Percentiles rank a stretch among this genome's conserved stretches.
phyloP scores from a whole-genome alignment of 2,888 invertebrate species.

The Tiliacea aurago region DNA sequence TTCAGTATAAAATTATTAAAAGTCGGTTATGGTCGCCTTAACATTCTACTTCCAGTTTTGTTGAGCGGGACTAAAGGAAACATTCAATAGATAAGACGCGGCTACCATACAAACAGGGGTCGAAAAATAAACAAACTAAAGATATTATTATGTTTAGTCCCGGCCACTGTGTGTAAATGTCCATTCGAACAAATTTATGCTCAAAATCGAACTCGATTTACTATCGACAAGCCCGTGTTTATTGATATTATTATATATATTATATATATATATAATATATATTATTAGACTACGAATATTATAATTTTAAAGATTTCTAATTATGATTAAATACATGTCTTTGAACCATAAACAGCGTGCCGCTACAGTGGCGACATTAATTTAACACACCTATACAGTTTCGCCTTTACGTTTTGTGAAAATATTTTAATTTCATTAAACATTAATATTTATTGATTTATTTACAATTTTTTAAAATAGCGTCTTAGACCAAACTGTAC shows the following conservation, averaged over 20 bases:
- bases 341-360: neutral
- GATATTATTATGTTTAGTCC: slow-evolving; percentile 22
- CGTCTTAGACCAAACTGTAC: no score
- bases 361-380: no score
- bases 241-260: no score
- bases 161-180: slow-evolving; percentile 7
- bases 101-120: slow-evolving; percentile 54
- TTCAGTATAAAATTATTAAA: no score
- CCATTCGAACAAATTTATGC: slow-evolving; percentile 32
- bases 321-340: neutral
- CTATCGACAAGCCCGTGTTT: neutral
- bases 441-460: no score
- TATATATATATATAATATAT: no score
- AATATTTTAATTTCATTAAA: no score
- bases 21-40: no score
- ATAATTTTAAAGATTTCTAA: neutral
- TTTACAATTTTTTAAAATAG: no score
- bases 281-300: no score
- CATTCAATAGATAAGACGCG: slow-evolving; percentile 37
- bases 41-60: slow-evolving; percentile 11
- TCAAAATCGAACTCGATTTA: neutral
- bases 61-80: slow-evolving; percentile 20
- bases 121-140: slow-evolving; percentile 51
- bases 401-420: no score
- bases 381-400: no score